A percentile compares a stretch with the other conserved stretches of the same genome.
Evolutionary conservation across 2,113 vertebrate genomes (phyloP).

Genomic region (Siphamia tubifer): DNA sequence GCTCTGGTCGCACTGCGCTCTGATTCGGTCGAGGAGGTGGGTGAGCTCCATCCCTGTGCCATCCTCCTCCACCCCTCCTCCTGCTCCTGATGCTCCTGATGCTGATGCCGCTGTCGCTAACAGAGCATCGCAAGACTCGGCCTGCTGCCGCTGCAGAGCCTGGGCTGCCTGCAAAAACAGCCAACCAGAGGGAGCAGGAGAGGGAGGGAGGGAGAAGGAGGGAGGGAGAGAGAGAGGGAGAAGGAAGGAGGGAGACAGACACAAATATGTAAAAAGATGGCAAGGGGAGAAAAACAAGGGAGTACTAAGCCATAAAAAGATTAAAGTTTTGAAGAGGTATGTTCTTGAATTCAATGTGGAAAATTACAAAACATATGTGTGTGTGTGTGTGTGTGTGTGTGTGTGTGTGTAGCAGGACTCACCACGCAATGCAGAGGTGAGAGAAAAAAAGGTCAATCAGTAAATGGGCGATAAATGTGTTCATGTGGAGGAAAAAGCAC

Average conservation of each 20-base stretch:
- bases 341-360: background rate
- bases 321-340: background rate
- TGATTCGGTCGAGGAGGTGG: slow-evolving; percentile 87
- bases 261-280: background rate
- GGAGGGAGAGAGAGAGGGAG: background rate
- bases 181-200: slow-evolving; percentile 37
- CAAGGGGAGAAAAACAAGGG: background rate
- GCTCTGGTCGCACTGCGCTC: slow-evolving; percentile 83
- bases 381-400: background rate
- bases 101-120: slow-evolving; percentile 43
- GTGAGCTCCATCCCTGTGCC: slow-evolving; percentile 91
- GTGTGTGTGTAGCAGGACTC: background rate
- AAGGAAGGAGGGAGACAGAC: background rate
- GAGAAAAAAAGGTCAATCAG: background rate
- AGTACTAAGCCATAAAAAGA: background rate
- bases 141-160: slow-evolving; percentile 81
- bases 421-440: slow-evolving; percentile 33
- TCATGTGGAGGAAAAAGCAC: background rate
- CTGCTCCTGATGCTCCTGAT: slow-evolving; percentile 52
- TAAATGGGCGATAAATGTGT: background rate
- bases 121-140: slow-evolving; percentile 63
- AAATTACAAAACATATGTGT: too few species aligned
- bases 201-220: background rate
- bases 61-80: slow-evolving; percentile 86
- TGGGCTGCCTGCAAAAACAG: slow-evolving; percentile 76